phyloP scores from a whole-genome alignment of 2,888 invertebrate genomes.

The Tromatobia lineatoria region DNA sequence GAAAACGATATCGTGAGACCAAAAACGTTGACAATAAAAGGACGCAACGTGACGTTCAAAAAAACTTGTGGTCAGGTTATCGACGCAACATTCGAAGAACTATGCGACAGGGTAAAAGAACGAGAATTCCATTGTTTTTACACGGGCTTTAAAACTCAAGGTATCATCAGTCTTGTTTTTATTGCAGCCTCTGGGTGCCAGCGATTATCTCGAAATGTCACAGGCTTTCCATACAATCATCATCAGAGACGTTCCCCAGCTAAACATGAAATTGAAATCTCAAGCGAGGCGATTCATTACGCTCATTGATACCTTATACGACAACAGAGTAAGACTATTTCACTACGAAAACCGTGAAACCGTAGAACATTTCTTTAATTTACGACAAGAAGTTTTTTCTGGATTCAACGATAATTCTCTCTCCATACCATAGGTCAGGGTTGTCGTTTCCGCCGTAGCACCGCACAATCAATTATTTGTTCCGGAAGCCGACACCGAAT shows the following conservation, averaged over 20 bases:
- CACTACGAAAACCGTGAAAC: not conserved
- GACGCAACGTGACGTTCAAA: conserved; percentile 94
- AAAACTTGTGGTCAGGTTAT: conserved; percentile 97
- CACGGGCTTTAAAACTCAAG: not conserved
- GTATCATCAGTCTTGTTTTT: not conserved
- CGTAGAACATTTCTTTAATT: not conserved
- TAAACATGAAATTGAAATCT: conserved; percentile 93
- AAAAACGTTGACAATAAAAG: conserved; percentile 94
- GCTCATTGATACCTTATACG: conserved; percentile 98
- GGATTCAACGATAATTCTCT: not conserved
- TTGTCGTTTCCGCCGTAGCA: conserved; percentile 94
- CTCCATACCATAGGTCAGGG: conserved; percentile 87
- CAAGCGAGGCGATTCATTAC: conserved; percentile 98
- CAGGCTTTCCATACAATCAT: conserved; percentile 98
- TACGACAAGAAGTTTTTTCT: not conserved
- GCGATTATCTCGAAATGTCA: conserved; percentile 97
- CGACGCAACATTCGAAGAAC: conserved; percentile 95
- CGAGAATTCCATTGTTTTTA: not conserved
- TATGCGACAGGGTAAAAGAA: conserved; percentile 93
- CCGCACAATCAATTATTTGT: conserved; percentile 92
- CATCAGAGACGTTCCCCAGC: conserved; percentile 94
- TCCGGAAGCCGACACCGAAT: conserved; percentile 86
- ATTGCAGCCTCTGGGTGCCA: conserved; percentile 94
- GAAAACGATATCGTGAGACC: conserved; percentile 96
- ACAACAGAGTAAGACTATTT: conserved; percentile 90